Conservation (phyloP, 2,888 invertebrate species). For the Cerastis rubricosa region DNA sequence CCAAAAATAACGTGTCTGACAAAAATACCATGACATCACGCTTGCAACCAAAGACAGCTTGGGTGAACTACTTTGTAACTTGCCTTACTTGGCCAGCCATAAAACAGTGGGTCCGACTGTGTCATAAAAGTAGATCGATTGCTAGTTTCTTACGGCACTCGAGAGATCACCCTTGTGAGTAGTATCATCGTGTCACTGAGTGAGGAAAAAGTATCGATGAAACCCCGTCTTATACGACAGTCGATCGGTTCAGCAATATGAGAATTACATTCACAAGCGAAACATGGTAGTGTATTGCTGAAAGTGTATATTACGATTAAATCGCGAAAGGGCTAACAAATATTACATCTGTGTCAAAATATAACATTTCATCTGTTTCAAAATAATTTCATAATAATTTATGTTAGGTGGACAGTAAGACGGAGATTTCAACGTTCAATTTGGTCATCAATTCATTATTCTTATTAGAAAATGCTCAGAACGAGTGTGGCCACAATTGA, state of each 20-base stretch:
- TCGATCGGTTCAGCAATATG: background rate
- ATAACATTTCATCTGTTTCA: background rate
- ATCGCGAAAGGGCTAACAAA: background rate
- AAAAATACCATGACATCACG: background rate
- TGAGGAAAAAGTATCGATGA: conserved; percentile 13
- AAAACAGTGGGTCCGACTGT: conserved; percentile 30
- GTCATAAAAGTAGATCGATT: conserved; percentile 57
- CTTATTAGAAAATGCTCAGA: background rate
- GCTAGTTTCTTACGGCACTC: conserved; percentile 33
- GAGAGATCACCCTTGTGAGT: conserved; percentile 32
- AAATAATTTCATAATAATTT: background rate
- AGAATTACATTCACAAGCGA: background rate
- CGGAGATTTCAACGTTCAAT: background rate
- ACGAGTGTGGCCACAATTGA: background rate
- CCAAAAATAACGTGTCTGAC: background rate
- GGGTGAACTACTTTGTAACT: conserved; percentile 32
- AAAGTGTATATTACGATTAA: background rate
- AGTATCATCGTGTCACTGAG: conserved; percentile 12
- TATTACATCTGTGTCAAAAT: background rate
- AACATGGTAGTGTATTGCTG: too few species aligned
- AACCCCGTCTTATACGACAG: background rate
- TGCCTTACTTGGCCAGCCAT: conserved; percentile 15
- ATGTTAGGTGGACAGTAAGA: background rate
- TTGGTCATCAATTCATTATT: background rate
- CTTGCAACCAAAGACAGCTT: conserved; percentile 8